Conservation (phyloP, 2,797 vertebrate species). For the Smutsia gigantea region DNA sequence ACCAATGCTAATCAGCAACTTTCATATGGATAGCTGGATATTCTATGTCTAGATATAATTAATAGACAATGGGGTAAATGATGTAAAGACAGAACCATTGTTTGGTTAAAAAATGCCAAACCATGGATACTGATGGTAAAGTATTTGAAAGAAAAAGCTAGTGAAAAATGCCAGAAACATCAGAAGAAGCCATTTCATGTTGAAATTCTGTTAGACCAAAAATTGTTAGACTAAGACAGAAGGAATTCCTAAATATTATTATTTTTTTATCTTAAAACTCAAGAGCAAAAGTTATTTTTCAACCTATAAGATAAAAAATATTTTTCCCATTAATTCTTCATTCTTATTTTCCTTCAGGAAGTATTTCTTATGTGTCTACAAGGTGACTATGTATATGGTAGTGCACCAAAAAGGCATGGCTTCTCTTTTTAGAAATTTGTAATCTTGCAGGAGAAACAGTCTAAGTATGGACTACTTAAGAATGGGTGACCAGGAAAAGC, state of each 20-base stretch:
- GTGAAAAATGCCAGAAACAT: not conserved
- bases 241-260: slow-evolving; percentile 21
- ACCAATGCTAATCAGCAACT: not conserved
- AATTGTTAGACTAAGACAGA: not conserved
- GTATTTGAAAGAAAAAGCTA: not conserved
- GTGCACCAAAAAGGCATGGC: not conserved
- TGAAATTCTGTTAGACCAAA: not conserved
- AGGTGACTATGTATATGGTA: not conserved
- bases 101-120: slow-evolving; percentile 60
- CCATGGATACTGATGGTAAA: not conserved
- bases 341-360: not conserved
- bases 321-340: not conserved
- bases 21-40: not conserved
- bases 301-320: not conserved
- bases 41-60: not conserved
- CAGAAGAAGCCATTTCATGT: not conserved
- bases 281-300: slow-evolving; percentile 28
- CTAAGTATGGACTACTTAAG: not conserved
- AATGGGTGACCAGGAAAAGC: not conserved
- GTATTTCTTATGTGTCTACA: not conserved
- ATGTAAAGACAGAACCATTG: slow-evolving; percentile 24
- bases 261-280: slow-evolving; percentile 29
- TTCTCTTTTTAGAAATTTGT: not conserved
- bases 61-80: not conserved
- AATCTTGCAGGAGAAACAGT: not conserved